Conservation (phyloP, 2,888 invertebrate species). For the Microdon myrmicae region DNA sequence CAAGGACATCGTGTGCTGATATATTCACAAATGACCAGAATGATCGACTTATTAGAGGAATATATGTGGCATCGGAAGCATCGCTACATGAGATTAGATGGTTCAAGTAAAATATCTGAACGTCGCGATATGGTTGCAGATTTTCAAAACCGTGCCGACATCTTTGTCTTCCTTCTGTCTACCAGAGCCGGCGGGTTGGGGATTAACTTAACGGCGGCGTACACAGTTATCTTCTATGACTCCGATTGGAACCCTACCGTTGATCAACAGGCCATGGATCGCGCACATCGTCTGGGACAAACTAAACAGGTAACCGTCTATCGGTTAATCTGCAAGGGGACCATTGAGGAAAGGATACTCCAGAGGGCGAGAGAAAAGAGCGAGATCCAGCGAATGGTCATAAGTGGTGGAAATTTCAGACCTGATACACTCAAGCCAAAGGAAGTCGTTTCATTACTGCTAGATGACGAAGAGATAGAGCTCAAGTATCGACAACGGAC, state of each 20-base stretch:
- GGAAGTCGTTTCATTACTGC: constrained; percentile 92
- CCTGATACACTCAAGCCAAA: constrained; percentile 95
- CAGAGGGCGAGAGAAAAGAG: constrained; percentile 94
- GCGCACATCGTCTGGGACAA: constrained; percentile 94
- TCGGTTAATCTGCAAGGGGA: constrained; percentile 93
- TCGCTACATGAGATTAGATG: constrained; percentile 94
- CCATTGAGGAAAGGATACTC: constrained; percentile 94
- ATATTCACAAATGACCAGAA: constrained; percentile 97
- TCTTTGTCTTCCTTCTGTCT: constrained; percentile 92
- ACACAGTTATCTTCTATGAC: constrained; percentile 98
- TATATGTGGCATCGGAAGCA: constrained; percentile 97
- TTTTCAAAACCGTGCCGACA: constrained; percentile 92
- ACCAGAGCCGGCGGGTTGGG: constrained; percentile 95
- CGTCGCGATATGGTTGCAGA: constrained; percentile 97
- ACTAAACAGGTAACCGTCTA: constrained; percentile 97
- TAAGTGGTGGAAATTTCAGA: constrained; percentile 94
- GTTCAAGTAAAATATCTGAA: constrained; percentile 95
- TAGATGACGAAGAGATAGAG: constrained; percentile 95
- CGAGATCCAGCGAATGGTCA: constrained; percentile 98
- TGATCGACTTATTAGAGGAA: constrained; percentile 96
- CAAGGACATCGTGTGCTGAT: constrained; percentile 93
- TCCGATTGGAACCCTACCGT: constrained; percentile 98
- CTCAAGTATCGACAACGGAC: constrained; percentile 76
- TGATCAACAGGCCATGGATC: constrained; percentile 97
- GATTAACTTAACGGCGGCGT: constrained; percentile 95